Base-by-base conservation (phyloP, 2,888 invertebrate genomes). In the Trichopria drosophilae region DNA sequence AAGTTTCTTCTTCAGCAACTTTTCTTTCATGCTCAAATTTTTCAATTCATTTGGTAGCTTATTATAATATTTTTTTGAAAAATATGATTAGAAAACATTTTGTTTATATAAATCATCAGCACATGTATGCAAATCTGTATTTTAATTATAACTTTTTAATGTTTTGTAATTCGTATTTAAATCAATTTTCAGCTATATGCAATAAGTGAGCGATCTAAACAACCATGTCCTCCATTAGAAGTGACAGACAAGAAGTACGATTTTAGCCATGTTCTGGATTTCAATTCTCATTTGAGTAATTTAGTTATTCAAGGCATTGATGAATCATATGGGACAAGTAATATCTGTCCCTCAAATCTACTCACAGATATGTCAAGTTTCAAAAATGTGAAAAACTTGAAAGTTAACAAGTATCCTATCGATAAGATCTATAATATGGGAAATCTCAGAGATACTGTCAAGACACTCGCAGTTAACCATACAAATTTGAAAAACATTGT, bases 221-320 rank as follows among this genome's bases (percentile, higher is more conserved):
- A 91, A 64, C 90, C 93, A 0, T 90, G 93, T 70, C 92, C 95
- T 0, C 80, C 85, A 2, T 81, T 84, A 51, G 91, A 91, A 67
- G 85, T 86, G 54, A 81, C 82, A 18, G 90, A 92, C 64, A 86
- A 86, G 61, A 84, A 86, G 73, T 89, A 85, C 65, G 94, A 96
- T 76, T 88, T 96, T 63, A 92, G 93, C 57, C 93, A 95, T 67
- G 85, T 95, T 1, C 74, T 96, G 44, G 96, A 96, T 75, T 90
- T 93, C 68, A 89, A 88, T 72, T 86, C 86, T 0, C 87, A 90
- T 68, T 77, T 95, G 19, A 82, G 82, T 15, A 80, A 81, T 16
- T 74, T 93, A 9, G 81, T 80, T 59, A 82, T 93, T 45, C 76
- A 79, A 66, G 90, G 91, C 2, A 84, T 82, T 61, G 78, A 80